Evolutionary conservation across 2,888 invertebrate genomes (phyloP), one percentile per base, ranked within the genome.

Genomic region (Platycheirus rosarum): DNA sequence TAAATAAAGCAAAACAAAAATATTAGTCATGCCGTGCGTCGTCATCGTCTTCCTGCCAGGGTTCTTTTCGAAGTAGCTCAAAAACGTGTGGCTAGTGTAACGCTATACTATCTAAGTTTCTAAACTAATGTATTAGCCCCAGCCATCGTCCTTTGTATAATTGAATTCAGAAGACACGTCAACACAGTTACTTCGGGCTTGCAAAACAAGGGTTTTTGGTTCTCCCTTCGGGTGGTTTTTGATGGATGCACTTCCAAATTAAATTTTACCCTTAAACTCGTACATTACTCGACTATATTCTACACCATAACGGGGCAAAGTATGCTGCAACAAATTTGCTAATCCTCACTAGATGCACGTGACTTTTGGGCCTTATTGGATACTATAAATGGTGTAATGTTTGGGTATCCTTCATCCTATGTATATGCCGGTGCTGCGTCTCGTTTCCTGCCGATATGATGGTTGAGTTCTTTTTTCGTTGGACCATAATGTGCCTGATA

Each of bases 171-270:
- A 76, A 82, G 82, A 76, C n/a, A n/a, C 75, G 70, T 73, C 76
- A 55, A 37, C 76, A 55, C 55, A 73, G 68, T 48, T 71, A 53
- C 70, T 48, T n/a, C n/a, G 40, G 66, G 60, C 44, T 49, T 62
- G 63, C 16, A 66, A 66, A 40, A 66, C 60, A 60, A 57, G 65
- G 70, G 77, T 57, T 20, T n/a, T 26, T 53, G 18, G 68, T 68
- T 68, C 62, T 18, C 76, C 75, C 66, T 71, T 66, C 70, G 70
- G 66, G 60, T 53, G 76, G 63, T 60, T 69, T 65, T 73, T 84
- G 84, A 84, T 84, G 84, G 77, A 84, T 84, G 84, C 84, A 84
- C 76, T 84, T 84, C 77, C 57, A 84, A 84, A 84, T 84, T 84
- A 84, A 77, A 78, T 84, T 84, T 84, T 55, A 84, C 77, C 84